Conservation (phyloP, 1,140 invertebrate genomes). For the Nixonia krombeini region DNA sequence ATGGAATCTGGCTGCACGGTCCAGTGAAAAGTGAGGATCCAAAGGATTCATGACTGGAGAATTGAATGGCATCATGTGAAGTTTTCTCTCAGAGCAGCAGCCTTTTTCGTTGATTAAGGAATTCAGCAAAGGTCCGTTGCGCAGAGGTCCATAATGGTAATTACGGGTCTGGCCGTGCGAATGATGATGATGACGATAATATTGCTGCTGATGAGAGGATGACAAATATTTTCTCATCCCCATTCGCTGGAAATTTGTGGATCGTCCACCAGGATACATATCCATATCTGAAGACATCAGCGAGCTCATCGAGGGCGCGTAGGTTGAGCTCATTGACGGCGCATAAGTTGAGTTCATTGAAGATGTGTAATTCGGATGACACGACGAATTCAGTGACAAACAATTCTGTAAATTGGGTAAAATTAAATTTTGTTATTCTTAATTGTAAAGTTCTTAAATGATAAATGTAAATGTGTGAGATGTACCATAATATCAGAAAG, state of each 20-base stretch:
- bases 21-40: conserved; percentile 73
- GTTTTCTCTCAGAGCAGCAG: conserved; percentile 54
- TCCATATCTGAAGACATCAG: too few relatives aligned
- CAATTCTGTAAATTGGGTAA: conserved; percentile 53
- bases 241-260: too few relatives aligned
- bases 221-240: conserved; percentile 55
- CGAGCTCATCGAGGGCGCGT: too few relatives aligned
- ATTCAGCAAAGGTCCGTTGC: conserved; percentile 6
- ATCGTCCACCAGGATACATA: too few relatives aligned
- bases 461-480: too few relatives aligned
- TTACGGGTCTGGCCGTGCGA: conserved; percentile 48
- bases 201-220: conserved; percentile 46
- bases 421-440: too few relatives aligned
- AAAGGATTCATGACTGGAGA: conserved; percentile 11
- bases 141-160: conserved; percentile 43
- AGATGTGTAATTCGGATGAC: too few relatives aligned
- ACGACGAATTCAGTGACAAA: conserved; percentile 57
- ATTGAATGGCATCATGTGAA: conserved; percentile 33
- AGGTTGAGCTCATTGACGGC: too few relatives aligned
- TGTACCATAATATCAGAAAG: conserved; percentile 78
- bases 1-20: conserved; percentile 81
- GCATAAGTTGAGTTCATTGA: too few relatives aligned
- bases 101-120: conserved; percentile 41
- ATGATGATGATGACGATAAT: conserved; percentile 56
- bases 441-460: too few relatives aligned